Evolutionary conservation across 2,888 invertebrate species (phyloP).

Genomic region (Scaptomyza reducta): DNA sequence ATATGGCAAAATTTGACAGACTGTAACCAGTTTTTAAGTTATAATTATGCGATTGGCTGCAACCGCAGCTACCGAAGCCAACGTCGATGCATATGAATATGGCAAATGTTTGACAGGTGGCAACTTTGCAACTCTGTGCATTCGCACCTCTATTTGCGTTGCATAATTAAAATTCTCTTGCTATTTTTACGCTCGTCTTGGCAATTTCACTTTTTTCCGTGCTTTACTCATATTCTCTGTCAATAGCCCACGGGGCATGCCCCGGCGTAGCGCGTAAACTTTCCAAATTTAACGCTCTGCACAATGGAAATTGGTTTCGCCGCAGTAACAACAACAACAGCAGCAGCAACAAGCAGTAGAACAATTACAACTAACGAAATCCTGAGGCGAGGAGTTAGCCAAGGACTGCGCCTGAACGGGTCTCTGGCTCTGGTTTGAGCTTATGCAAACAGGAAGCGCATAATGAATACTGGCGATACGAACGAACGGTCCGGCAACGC

Average conservation of each 20-base stretch:
- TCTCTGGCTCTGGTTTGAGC: conserved; percentile 27
- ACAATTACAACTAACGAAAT: conserved; percentile 69
- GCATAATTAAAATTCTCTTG: conserved; percentile 68
- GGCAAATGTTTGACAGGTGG: conserved; percentile 29
- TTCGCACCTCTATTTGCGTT: conserved; percentile 49
- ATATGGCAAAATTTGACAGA: conserved; percentile 74
- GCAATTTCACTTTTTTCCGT: conserved; percentile 60
- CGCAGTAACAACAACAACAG: conserved; percentile 42
- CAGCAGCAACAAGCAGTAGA: conserved; percentile 55
- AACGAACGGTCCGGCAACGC: conserved; percentile 48
- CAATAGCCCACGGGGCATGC: conserved; percentile 66
- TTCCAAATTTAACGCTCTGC: conserved; percentile 76
- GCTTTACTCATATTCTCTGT: conserved; percentile 54
- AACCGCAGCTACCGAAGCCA: background rate
- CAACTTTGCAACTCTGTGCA: background rate
- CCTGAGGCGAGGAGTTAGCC: conserved; percentile 42
- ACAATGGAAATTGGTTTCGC: conserved; percentile 55
- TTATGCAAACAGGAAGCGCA: conserved; percentile 79
- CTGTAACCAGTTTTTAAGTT: conserved; percentile 68
- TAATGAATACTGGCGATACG: conserved; percentile 67
- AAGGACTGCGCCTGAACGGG: conserved; percentile 18
- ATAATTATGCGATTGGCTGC: conserved; percentile 65
- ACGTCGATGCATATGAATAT: conserved; percentile 11
- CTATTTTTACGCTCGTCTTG: conserved; percentile 56
- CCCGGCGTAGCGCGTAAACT: conserved; percentile 52